Conservation (phyloP, 2,113 vertebrate genomes). For the Nothobranchius furzeri region DNA sequence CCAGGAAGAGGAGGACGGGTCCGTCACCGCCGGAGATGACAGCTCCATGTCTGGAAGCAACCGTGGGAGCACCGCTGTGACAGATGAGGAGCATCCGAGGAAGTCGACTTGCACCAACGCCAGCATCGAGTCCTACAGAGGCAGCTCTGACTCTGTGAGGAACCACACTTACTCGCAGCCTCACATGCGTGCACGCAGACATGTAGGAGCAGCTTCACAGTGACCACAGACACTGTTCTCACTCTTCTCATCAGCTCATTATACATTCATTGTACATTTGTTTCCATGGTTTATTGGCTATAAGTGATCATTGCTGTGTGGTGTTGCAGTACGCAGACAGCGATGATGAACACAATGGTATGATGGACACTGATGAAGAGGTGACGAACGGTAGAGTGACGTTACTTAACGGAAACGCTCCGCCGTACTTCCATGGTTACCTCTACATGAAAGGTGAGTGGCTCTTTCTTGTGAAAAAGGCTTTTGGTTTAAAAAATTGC, state of each 20-base stretch:
- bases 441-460: conserved; percentile 92
- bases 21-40: conserved; percentile 77
- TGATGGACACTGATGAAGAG: conserved; percentile 92
- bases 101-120: conserved; percentile 86
- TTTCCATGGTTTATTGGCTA: not conserved
- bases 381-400: conserved; percentile 84
- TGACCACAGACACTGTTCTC: not conserved
- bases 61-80: conserved; percentile 73
- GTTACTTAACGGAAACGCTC: conserved; percentile 86
- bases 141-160: conserved; percentile 90
- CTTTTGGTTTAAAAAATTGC: not conserved
- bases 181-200: conserved; percentile 60
- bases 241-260: not conserved
- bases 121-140: conserved; percentile 86
- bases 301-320: not conserved
- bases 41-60: conserved; percentile 72
- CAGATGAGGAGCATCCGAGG: conserved; percentile 80
- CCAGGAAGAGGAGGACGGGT: conserved; percentile 88
- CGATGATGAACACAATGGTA: conserved; percentile 89
- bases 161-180: conserved; percentile 67
- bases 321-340: conserved; percentile 86
- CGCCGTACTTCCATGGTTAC: conserved; percentile 92
- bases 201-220: conserved; percentile 56
- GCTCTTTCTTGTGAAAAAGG: not conserved
- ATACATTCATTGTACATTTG: not conserved